A percentile compares a stretch with the other conserved stretches of the same genome.
phyloP scores from a whole-genome alignment of 2,113 vertebrate species.

The Cottus gobio region DNA sequence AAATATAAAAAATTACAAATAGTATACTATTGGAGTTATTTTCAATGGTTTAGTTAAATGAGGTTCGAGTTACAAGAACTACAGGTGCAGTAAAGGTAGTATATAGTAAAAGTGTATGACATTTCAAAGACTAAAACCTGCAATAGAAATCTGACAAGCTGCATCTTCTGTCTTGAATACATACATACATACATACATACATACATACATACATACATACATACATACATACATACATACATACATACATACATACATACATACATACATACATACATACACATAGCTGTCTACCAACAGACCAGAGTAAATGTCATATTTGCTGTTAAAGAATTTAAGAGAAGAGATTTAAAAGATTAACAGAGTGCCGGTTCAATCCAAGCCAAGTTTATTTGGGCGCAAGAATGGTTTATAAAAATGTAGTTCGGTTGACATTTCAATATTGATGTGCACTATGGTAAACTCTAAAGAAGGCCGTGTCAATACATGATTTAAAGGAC shows the following conservation, averaged over 20 bases:
- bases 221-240: too few species aligned
- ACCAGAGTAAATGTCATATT: not conserved
- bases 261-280: too few species aligned
- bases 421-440: not conserved
- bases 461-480: not conserved
- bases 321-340: not conserved
- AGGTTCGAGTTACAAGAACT: not conserved
- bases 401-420: not conserved
- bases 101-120: not conserved
- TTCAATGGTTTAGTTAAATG: not conserved
- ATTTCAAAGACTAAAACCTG: not conserved
- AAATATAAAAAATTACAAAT: conserved; percentile 40
- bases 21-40: conserved; percentile 5
- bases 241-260: too few species aligned
- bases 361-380: not conserved
- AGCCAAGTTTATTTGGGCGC: not conserved
- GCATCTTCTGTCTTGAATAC: too few species aligned
- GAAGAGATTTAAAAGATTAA: not conserved
- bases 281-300: not conserved
- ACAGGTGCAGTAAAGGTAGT: not conserved
- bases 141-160: not conserved
- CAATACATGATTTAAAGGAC: not conserved
- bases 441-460: not conserved
- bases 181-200: not conserved
- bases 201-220: not conserved